These are phyloP conservation scores for Scatophagus argus DNA, from an alignment of 2,113 vertebrate genomes.

Conservation along the genomic window DNA sequence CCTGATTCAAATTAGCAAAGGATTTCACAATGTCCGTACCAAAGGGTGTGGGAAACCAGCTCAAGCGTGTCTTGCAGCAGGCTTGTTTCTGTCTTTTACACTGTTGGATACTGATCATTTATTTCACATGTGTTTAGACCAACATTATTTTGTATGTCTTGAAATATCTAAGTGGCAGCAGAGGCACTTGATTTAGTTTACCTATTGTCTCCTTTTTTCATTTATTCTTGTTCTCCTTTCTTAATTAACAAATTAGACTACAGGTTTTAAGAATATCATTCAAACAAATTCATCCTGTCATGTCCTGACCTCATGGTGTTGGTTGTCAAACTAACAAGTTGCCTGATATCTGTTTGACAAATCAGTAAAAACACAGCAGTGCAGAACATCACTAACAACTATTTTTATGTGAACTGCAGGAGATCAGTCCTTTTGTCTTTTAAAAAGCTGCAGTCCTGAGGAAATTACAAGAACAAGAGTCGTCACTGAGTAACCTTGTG, in stretches of 20 bases:
- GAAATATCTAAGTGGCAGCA: constrained; percentile 35
- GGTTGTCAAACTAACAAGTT: constrained; percentile 51
- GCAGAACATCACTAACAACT: constrained; percentile 50
- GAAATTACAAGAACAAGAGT: constrained; percentile 27
- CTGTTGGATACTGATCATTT: constrained; percentile 21
- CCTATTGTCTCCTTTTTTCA: constrained; percentile 27
- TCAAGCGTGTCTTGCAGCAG: neutral
- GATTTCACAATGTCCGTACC: constrained; percentile 43
- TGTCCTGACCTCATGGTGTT: constrained; percentile 25
- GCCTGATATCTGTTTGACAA: constrained; percentile 43
- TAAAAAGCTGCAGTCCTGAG: constrained; percentile 41
- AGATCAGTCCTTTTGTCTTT: constrained; percentile 44
- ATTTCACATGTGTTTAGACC: constrained; percentile 41
- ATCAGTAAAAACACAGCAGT: constrained; percentile 40
- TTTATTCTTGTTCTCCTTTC: constrained; percentile 27
- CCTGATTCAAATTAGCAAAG: constrained; percentile 54
- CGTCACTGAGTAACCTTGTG: constrained; percentile 26
- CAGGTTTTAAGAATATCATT: constrained; percentile 31
- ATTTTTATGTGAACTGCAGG: constrained; percentile 55
- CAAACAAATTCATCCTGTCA: constrained; percentile 41
- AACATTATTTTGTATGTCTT: constrained; percentile 32
- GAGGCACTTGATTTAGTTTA: constrained; percentile 33
- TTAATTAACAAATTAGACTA: constrained; percentile 43
- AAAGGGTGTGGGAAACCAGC: constrained; percentile 28
- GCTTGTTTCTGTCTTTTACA: neutral